A percentile compares a stretch with the other conserved stretches of the same genome.
Conservation (phyloP, 2,888 invertebrate genomes). For the Ctena decussata region DNA sequence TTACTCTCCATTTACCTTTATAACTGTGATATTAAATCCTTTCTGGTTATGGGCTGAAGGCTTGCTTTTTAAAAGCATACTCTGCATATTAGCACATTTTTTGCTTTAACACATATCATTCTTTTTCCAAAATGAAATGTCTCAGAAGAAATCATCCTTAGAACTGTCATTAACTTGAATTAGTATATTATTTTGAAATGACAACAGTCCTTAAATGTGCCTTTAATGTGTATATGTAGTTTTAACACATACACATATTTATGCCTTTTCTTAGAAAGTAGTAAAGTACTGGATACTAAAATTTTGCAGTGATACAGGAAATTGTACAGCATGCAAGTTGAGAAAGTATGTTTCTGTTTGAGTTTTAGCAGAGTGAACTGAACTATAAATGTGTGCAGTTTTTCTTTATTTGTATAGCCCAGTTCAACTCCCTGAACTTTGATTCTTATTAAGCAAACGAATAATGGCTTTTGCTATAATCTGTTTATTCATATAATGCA, state of each 20-base stretch:
- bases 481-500: too few relatives aligned
- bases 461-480: neutral
- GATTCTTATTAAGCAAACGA: neutral
- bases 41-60: neutral
- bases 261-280: too few relatives aligned
- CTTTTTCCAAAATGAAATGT: too few relatives aligned
- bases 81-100: neutral
- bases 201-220: too few relatives aligned
- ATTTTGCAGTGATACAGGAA: slow-evolving; percentile 39
- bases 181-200: too few relatives aligned
- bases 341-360: slow-evolving; percentile 43
- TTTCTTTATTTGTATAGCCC: neutral
- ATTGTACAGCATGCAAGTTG: slow-evolving; percentile 29
- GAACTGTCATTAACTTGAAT: too few relatives aligned
- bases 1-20: too few relatives aligned
- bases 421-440: neutral
- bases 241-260: too few relatives aligned
- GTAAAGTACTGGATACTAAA: neutral
- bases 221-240: too few relatives aligned
- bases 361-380: slow-evolving; percentile 10
- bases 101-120: too few relatives aligned
- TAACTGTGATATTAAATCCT: too few relatives aligned
- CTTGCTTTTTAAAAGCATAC: neutral
- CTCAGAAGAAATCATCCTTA: too few relatives aligned
- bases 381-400: slow-evolving; percentile 1